Evolutionary conservation across 2,888 invertebrate genomes (phyloP), one percentile per base, ranked within the genome.

Genomic region (Rotaria magnacalcarata): DNA sequence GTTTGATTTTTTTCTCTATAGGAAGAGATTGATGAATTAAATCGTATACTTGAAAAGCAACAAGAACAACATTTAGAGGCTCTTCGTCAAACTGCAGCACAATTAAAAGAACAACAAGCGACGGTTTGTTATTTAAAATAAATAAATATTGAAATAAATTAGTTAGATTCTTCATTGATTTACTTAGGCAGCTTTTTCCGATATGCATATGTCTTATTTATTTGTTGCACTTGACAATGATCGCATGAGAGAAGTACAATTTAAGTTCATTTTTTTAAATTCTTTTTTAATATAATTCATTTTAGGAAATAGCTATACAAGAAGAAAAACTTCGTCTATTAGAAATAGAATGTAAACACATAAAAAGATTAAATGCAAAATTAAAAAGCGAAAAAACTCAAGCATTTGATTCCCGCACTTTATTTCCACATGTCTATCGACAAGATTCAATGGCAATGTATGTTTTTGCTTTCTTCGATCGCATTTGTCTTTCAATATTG

Each of bases 341-440:
- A 8, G 80, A 80, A 80, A 21, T 47, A 24, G 80, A 80, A 80
- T 24, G 16, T n/a, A 47, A 80, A 80, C 47, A 47, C 14, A 47
- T 80, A 10, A 16, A 24, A 47, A 80, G 34, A 80, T 10, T 80
- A n/a, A 80, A 80, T 47, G 7, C 0, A 24, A 11, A 80, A 80
- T 80, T 80, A 47, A 80, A 80, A 80, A n/a, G 21, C 10, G 41
- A 80, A n/a, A 24, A 80, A 47, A 43, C 2, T n/a, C 10, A 80
- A 80, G 80, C 34, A 41, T 67, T 67, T 34, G 6, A 80, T 80
- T 47, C 43, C 14, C 80, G 47, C 3, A 80, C 43, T 5, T 80
- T 80, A 80, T 80, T 80, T 80, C 80, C 80, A 80, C 80, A 80
- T 80, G 80, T 80, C 41, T 80, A 47, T 16, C 43, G 24, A 47